Evolutionary conservation across 2,797 vertebrate species (phyloP).

Genomic region (Malacoctenus gilli): DNA sequence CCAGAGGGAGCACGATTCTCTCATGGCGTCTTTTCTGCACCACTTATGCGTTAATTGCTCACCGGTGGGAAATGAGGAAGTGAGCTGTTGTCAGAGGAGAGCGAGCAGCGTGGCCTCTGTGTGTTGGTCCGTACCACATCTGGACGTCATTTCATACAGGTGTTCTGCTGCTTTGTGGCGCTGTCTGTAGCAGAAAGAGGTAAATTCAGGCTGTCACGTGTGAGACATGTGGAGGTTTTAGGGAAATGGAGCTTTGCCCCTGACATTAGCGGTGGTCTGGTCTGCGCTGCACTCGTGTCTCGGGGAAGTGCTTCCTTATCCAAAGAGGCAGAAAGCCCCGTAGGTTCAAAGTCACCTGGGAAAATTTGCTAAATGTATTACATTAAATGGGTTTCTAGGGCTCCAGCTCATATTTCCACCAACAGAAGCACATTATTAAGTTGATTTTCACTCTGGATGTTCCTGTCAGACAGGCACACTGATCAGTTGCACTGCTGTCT

Average conservation of each 20-base stretch:
- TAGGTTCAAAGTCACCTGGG: constrained; percentile 51
- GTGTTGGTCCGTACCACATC: background rate
- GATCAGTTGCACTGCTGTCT: constrained; percentile 8
- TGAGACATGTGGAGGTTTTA: too few species aligned
- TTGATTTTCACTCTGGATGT: constrained; percentile 31
- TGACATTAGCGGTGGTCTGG: constrained; percentile 10
- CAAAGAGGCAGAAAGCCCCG: constrained; percentile 27
- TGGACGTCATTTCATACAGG: background rate
- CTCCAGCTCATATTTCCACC: constrained; percentile 49
- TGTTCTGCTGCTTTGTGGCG: background rate
- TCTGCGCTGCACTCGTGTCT: constrained; percentile 28
- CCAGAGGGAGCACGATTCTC: background rate
- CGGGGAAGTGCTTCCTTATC: constrained; percentile 29
- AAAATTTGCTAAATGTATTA: constrained; percentile 66
- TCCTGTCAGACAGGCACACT: constrained; percentile 8
- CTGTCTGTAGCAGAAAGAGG: background rate
- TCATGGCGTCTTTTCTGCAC: background rate
- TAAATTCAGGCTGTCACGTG: constrained; percentile 14
- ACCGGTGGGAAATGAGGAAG: background rate
- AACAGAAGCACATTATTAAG: constrained; percentile 44
- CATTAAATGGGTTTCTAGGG: constrained; percentile 71
- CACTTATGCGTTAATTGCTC: constrained; percentile 22
- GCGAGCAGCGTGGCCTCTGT: background rate
- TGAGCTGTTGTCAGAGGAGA: background rate
- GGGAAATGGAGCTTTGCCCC: constrained; percentile 11